Evolutionary conservation across 1,140 invertebrate genomes (phyloP), one percentile per base, ranked within the genome.

Genomic region (Goniozus legneri): DNA sequence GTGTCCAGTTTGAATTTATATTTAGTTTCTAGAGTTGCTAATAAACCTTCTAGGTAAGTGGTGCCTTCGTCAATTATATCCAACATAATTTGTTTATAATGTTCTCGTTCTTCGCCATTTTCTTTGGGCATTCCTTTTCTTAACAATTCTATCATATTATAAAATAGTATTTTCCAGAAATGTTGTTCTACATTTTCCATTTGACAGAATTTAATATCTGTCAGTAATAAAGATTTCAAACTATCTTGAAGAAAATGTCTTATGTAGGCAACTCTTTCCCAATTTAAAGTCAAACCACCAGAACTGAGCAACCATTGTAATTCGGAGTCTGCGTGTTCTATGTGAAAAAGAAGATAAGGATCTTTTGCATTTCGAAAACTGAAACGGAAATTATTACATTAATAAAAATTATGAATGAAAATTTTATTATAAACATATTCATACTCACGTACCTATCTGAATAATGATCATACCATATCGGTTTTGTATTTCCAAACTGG

Each of bases 151-250:
- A 95, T 93, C 20, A 95, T 84, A 67, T 92, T 92, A 64, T 96
- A 91, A 71, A 91, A 96, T 0, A 92, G 76, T 46, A 92, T 82
- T 69, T 95, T 95, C 93, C 93, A 96, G 65, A 96, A 84, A 64
- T 89, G 83, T 61, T 91, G 86, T 62, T 96, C 93, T 4, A 94
- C 82, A 68, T 95, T 93, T 65, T 93, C 88, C 24, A 85, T 79
- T 62, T 92, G 86, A 58, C 91, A 92, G 64, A 93, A 91, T 65
- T 91, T 92, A 8, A 94, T 81, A 72, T 95, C 91, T 13, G 84
- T 82, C 52, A 87, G 73, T 1, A 96, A 75, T 2, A 95, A 74
- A 44, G 80, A 84, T 60, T 86, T 80, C 35, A 92, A 84, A 21
- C 84, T 82, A 44, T 84, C 78, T 73, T 91, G 85, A 40, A 95